These are phyloP conservation scores for Actias luna DNA, from an alignment of 2,888 invertebrate genomes.

Conservation along the genomic window DNA sequence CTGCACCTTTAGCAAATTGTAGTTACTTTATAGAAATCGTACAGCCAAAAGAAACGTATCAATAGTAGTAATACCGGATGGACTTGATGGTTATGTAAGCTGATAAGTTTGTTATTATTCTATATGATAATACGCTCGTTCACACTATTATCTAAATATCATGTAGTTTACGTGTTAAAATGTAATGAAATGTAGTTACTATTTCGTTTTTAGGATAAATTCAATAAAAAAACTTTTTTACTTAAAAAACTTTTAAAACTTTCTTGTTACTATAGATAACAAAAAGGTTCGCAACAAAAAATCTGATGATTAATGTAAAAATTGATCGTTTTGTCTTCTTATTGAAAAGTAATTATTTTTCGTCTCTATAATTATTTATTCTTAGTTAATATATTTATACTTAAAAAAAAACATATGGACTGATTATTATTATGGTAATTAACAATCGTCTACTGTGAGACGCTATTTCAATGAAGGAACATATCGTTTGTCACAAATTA, in stretches of 20 bases:
- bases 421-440: background rate
- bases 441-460: constrained; percentile 4
- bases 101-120: background rate
- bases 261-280: background rate
- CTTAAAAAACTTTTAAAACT: no score
- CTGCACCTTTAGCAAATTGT: background rate
- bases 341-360: background rate
- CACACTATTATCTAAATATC: background rate
- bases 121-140: background rate
- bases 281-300: background rate
- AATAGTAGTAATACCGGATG: background rate
- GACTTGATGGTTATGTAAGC: background rate
- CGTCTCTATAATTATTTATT: background rate
- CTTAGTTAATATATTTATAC: background rate
- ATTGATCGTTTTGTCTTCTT: background rate
- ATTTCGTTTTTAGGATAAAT: no score
- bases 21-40: no score
- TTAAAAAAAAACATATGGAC: background rate
- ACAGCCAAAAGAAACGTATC: no score
- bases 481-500: constrained; percentile 18
- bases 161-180: background rate
- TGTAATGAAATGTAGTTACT: background rate
- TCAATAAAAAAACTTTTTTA: no score
- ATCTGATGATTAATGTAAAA: background rate
- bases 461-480: constrained; percentile 20